phyloP scores from a whole-genome alignment of 2,888 invertebrate genomes.

The Parasteatoda lunata region DNA sequence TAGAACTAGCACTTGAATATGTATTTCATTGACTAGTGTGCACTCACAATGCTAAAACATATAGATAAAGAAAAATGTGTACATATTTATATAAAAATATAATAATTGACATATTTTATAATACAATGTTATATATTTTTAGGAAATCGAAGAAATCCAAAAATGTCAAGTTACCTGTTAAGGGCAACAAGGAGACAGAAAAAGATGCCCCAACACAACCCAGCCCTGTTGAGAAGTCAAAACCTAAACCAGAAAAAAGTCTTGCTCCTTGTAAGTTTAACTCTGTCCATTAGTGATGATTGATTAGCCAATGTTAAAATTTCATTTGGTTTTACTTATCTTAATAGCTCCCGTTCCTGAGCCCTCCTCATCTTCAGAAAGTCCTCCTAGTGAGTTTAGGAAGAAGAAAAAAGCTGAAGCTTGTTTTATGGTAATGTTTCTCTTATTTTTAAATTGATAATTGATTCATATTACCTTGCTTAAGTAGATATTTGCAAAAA shows the following conservation, averaged over 20 bases:
- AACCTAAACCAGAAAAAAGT: slow-evolving; percentile 46
- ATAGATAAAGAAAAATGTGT: too few relatives aligned
- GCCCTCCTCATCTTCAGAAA: neutral
- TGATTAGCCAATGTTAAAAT: neutral
- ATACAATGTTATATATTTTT: neutral
- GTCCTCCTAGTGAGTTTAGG: slow-evolving; percentile 9
- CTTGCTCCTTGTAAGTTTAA: slow-evolving; percentile 1
- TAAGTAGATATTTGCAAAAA: too few relatives aligned
- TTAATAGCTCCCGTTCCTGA: slow-evolving; percentile 13
- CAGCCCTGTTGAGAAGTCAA: slow-evolving; percentile 64
- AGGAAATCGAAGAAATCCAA: slow-evolving; percentile 71
- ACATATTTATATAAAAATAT: too few relatives aligned
- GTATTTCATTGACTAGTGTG: too few relatives aligned
- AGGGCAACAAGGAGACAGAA: slow-evolving; percentile 43
- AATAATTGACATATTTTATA: too few relatives aligned
- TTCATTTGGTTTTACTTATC: neutral
- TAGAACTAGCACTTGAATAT: too few relatives aligned
- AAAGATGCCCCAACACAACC: slow-evolving; percentile 44
- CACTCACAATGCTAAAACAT: too few relatives aligned
- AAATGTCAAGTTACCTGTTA: slow-evolving; percentile 8
- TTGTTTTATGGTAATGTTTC: slow-evolving; percentile 6
- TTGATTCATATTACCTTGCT: neutral
- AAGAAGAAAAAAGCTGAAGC: slow-evolving; percentile 18
- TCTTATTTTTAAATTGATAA: neutral
- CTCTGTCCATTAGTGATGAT: neutral